A percentile compares a stretch with the other conserved stretches of the same genome.
Evolutionary conservation across 2,113 vertebrate genomes (phyloP).

Genomic region (Ibidorhyncha struthersii): DNA sequence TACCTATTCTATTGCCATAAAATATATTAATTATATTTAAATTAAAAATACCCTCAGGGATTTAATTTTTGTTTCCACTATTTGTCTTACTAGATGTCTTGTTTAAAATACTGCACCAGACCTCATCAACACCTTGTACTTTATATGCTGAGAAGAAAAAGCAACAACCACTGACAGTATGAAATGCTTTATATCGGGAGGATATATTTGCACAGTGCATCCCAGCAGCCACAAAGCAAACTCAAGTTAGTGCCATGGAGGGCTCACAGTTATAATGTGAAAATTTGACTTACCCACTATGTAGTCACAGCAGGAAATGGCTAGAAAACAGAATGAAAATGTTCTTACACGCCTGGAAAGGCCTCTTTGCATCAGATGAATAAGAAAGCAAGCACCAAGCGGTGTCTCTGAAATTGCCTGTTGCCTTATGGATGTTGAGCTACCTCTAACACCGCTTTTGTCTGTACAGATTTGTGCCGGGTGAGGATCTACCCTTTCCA

Average conservation of each 20-base stretch:
- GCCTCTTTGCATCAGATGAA: neutral
- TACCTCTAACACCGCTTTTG: neutral
- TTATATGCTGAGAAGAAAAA: neutral
- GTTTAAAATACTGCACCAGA: conserved; percentile 31
- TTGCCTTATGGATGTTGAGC: neutral
- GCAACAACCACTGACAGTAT: neutral
- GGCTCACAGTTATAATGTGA: neutral
- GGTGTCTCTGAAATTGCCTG: neutral
- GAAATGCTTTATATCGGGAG: neutral
- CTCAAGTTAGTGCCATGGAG: neutral
- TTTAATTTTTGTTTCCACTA: conserved; percentile 33
- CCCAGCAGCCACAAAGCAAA: neutral
- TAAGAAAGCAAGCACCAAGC: neutral
- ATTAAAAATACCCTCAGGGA: conserved; percentile 56
- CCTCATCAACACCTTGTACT: neutral
- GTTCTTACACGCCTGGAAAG: neutral
- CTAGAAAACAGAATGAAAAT: conserved; percentile 77
- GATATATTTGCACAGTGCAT: neutral
- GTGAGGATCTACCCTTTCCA: neutral
- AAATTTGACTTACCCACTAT: conserved; percentile 78
- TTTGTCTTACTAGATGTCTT: conserved; percentile 42
- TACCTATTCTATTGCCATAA: conserved; percentile 26
- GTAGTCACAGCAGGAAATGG: conserved; percentile 80
- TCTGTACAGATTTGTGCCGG: neutral
- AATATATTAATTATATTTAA: conserved; percentile 62